phyloP scores from a whole-genome alignment of 2,888 invertebrate species.

The Lordiphosa andalusiaca region DNA sequence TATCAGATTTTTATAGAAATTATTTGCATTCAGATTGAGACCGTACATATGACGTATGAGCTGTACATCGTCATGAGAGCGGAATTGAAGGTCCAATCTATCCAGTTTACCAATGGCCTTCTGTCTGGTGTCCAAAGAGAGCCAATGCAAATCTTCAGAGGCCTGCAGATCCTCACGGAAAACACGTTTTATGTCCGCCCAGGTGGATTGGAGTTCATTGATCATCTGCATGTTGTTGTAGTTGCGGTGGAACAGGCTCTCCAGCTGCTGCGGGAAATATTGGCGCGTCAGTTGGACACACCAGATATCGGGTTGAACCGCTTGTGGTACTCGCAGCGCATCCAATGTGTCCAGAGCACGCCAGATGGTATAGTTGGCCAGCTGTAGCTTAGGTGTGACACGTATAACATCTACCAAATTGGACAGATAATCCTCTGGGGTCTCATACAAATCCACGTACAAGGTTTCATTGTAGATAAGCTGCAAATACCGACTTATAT shows the following conservation, averaged over 20 bases:
- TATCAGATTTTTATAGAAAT: slow-evolving; percentile 70
- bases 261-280: slow-evolving; percentile 75
- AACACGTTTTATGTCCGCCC: slow-evolving; percentile 72
- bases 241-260: slow-evolving; percentile 73
- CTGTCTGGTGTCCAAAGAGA: slow-evolving; percentile 66
- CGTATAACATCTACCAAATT: slow-evolving; percentile 73
- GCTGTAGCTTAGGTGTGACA: slow-evolving; percentile 67
- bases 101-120: slow-evolving; percentile 69
- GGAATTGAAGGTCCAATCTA: slow-evolving; percentile 61
- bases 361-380: slow-evolving; percentile 79
- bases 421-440: slow-evolving; percentile 71
- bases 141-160: slow-evolving; percentile 66
- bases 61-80: slow-evolving; percentile 49
- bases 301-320: slow-evolving; percentile 56
- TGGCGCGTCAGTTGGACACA: slow-evolving; percentile 68
- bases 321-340: slow-evolving; percentile 47
- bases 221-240: slow-evolving; percentile 73
- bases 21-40: slow-evolving; percentile 41
- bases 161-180: slow-evolving; percentile 71
- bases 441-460: slow-evolving; percentile 71
- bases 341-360: slow-evolving; percentile 71
- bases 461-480: slow-evolving; percentile 73
- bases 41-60: slow-evolving; percentile 56
- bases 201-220: slow-evolving; percentile 75
- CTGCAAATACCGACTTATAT: slow-evolving; percentile 74